phyloP scores from a whole-genome alignment of 2,797 vertebrate genomes.

The Dallia pectoralis region DNA sequence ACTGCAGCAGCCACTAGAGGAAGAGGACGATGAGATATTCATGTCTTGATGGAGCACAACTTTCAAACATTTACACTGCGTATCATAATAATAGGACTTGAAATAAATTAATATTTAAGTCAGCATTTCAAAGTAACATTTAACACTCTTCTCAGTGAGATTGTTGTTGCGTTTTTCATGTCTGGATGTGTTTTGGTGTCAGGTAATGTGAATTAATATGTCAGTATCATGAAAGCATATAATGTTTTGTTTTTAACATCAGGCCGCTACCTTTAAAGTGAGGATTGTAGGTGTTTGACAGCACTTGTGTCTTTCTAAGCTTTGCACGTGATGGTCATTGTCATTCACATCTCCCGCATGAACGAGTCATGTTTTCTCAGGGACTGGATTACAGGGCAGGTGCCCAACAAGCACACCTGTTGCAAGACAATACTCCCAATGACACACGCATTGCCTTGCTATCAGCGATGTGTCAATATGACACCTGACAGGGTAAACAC shows the following conservation, averaged over 20 bases:
- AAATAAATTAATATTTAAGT: not conserved
- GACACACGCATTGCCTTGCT: not conserved
- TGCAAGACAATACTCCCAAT: conserved; percentile 10
- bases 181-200: conserved; percentile 11
- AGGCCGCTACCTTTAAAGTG: not conserved
- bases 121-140: not conserved
- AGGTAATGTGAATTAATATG: not conserved
- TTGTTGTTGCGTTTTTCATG: not conserved
- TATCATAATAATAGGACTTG: conserved; percentile 9
- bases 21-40: conserved; percentile 70
- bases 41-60: conserved; percentile 28
- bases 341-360: conserved; percentile 22
- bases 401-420: conserved; percentile 20
- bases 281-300: conserved; percentile 7
- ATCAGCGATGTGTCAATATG: too few relatives aligned
- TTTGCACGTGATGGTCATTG: conserved; percentile 12
- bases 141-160: not conserved
- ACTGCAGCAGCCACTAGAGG: too few relatives aligned
- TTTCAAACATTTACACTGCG: not conserved
- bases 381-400: conserved; percentile 33
- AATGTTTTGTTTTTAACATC: not conserved
- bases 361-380: conserved; percentile 58
- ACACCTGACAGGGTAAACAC: too few relatives aligned
- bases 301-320: conserved; percentile 27
- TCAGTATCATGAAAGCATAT: conserved; percentile 27